Evolutionary conservation across 2,797 vertebrate genomes (phyloP), one percentile per base, ranked within the genome.

Genomic region (Allochrocebus solatus): DNA sequence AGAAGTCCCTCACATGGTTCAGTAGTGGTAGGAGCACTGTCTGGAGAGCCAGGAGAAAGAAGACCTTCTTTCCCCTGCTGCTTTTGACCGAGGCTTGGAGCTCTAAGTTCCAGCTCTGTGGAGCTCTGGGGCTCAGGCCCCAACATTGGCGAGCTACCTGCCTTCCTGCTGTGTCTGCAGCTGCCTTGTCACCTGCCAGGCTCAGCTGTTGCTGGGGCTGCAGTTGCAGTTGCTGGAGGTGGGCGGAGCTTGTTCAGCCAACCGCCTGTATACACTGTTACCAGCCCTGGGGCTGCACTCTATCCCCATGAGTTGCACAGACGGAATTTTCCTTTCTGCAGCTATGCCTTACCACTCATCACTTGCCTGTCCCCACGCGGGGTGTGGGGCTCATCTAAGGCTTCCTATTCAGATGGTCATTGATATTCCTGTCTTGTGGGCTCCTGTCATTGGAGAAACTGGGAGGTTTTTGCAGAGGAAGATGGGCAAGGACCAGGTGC

Each of bases 311-410:
- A 64, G 83, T 89, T 75, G 55, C 80, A 48, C 72, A 75, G 75
- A 86, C 26, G 88, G 97, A 98, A 98, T 95, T 98, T 98, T 97
- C 98, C 95, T 97, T 88, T 95, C 95, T 55, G 92, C 95, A 83
- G 88, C 88, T 50, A 89, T 10, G 76, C 22, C 24, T 97, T 43
- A 9, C 50, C 59, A 26, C 93, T 94, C 87, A 79, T 79, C 78
- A 59, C 76, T 82, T 67, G 94, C 87, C 72, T 85, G 91, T 88
- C 81, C 91, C 88, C 87, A 89, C 5, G 26, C 61, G 30, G 94
- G 64, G 64, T 74, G 59, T 10, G 0, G 43, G 16, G 81, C 94
- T 95, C 74, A 36, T 83, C 59, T 1, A 92, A 89, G 85, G 91
- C 84, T 92, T 95, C 83, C 89, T 91, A 21, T 76, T 95, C 78